These are phyloP conservation scores for Sacculina carcini DNA, from an alignment of 2,888 invertebrate genomes.

Conservation along the genomic window DNA sequence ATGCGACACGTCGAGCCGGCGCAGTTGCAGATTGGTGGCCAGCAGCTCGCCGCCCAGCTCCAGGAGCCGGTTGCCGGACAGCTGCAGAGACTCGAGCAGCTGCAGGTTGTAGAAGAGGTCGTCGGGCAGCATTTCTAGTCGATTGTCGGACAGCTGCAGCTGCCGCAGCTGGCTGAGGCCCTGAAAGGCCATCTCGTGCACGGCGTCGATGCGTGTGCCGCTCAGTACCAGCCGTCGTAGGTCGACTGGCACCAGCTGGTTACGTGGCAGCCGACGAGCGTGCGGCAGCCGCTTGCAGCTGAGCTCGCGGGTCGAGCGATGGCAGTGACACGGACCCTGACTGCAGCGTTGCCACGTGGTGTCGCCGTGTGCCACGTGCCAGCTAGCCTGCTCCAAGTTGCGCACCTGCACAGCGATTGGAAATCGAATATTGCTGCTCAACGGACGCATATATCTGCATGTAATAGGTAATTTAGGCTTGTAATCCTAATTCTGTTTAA, in stretches of 20 bases:
- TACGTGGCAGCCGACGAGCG: constrained; percentile 10
- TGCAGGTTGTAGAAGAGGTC: constrained; percentile 34
- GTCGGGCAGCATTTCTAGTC: constrained; percentile 35
- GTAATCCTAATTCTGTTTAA: too few relatives aligned
- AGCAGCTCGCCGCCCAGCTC: constrained; percentile 7
- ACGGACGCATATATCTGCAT: too few relatives aligned
- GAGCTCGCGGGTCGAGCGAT: constrained; percentile 9
- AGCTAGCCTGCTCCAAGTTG: constrained; percentile 5
- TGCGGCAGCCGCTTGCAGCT: constrained; percentile 12
- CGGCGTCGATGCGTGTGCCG: background rate
- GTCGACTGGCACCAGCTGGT: constrained; percentile 12
- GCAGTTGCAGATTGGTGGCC: constrained; percentile 10
- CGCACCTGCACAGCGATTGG: too few relatives aligned
- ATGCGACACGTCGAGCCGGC: constrained; percentile 23
- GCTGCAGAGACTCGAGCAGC: constrained; percentile 33
- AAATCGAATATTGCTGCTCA: too few relatives aligned
- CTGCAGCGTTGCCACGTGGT: constrained; percentile 12
- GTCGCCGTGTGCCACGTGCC: constrained; percentile 10
- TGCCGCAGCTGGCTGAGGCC: background rate
- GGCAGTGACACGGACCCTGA: constrained; percentile 12
- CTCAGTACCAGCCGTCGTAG: constrained; percentile 9
- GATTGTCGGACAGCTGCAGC: constrained; percentile 39
- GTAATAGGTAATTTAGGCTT: too few relatives aligned
- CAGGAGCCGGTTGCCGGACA: constrained; percentile 9
- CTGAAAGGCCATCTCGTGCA: background rate